Evolutionary conservation across 2,113 vertebrate genomes (phyloP).

Genomic region (Stegostoma tigrinum): DNA sequence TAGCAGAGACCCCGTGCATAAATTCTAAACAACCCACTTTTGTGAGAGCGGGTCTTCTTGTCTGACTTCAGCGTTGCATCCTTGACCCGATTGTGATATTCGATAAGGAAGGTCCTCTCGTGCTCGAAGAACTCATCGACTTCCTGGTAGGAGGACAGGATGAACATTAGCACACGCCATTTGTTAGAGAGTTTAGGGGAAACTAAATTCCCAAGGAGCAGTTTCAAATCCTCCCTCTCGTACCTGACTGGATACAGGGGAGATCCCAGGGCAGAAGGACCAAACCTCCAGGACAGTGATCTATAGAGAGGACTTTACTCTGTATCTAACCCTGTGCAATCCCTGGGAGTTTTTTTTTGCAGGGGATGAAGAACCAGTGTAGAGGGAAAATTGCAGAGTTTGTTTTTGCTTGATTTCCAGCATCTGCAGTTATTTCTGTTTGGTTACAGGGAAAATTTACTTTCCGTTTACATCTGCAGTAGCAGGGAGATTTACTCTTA

Average conservation of each 20-base stretch:
- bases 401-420: too few species aligned
- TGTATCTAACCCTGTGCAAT: not conserved
- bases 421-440: too few species aligned
- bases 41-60: constrained; percentile 40
- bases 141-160: constrained; percentile 36
- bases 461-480: too few species aligned
- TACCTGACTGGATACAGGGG: too few species aligned
- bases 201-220: too few species aligned
- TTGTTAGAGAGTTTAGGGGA: too few species aligned
- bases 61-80: constrained; percentile 42
- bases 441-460: too few species aligned
- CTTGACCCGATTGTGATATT: constrained; percentile 40
- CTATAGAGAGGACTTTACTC: not conserved
- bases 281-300: not conserved
- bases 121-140: constrained; percentile 49
- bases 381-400: not conserved
- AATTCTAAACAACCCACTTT: constrained; percentile 27
- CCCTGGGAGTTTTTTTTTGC: not conserved
- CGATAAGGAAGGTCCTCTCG: constrained; percentile 43
- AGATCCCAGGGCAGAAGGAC: not conserved
- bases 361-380: not conserved
- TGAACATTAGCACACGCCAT: too few species aligned
- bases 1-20: not conserved
- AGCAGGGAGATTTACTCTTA: too few species aligned
- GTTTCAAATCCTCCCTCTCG: not conserved